These are phyloP conservation scores for Pedionomus torquatus DNA, from an alignment of 2,113 vertebrate species.

Conservation along the genomic window DNA sequence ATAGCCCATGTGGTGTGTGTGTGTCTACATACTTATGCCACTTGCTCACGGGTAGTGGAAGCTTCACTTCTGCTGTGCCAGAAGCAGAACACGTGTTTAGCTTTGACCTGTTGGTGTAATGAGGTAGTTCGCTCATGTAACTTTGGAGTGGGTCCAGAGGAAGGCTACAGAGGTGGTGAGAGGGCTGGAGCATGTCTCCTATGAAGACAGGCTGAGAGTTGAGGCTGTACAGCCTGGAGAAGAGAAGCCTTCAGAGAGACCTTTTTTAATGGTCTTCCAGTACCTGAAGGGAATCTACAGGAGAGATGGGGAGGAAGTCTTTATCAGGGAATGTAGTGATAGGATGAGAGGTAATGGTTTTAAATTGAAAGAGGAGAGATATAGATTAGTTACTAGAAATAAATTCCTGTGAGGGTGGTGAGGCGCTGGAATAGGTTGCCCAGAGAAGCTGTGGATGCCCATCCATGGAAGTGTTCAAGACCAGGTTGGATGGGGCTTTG, in stretches of 20 bases:
- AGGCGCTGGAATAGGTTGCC: neutral
- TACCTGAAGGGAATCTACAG: neutral
- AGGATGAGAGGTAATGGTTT: neutral
- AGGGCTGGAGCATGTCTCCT: neutral
- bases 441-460: neutral
- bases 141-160: neutral
- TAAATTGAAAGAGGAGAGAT: neutral
- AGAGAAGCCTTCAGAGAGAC: neutral
- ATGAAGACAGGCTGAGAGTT: neutral
- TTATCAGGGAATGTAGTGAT: neutral
- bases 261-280: neutral
- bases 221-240: neutral
- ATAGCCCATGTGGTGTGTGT: neutral
- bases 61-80: neutral
- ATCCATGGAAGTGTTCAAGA: neutral
- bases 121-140: neutral
- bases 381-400: neutral
- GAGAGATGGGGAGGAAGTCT: neutral
- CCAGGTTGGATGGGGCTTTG: neutral
- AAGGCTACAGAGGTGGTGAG: neutral
- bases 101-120: neutral
- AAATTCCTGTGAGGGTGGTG: neutral
- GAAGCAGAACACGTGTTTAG: neutral
- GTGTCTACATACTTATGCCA: neutral
- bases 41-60: neutral